Conservation (phyloP, 2,113 vertebrate species). For the Cercocebus atys region DNA sequence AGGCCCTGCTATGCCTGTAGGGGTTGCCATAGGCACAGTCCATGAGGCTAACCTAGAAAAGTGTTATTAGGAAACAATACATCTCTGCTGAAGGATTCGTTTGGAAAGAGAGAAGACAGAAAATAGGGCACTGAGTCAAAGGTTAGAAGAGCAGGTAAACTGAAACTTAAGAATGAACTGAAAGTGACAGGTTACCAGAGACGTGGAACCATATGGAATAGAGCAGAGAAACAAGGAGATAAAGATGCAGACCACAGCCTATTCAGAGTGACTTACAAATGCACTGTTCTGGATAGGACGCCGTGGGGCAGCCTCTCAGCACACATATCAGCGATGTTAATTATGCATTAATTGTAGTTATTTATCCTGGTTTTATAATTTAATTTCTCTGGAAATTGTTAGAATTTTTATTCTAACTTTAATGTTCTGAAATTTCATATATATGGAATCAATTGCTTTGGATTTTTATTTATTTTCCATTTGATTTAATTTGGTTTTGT, state of each 20-base stretch:
- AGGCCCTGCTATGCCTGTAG: background rate
- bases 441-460: background rate
- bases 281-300: accelerated
- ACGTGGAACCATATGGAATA: background rate
- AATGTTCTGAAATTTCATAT: background rate
- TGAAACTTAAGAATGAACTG: background rate
- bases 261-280: too few species aligned
- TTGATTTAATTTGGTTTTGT: background rate
- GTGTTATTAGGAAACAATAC: background rate
- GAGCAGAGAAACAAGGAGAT: background rate
- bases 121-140: background rate
- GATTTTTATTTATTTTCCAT: background rate
- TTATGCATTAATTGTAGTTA: background rate
- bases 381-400: background rate
- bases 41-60: background rate
- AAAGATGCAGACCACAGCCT: background rate
- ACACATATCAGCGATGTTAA: too few species aligned
- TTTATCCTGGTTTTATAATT: background rate
- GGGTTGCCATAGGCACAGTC: background rate
- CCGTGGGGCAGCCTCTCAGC: too few species aligned
- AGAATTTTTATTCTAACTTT: background rate
- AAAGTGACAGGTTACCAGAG: background rate
- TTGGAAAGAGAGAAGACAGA: background rate
- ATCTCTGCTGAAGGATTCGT: background rate
- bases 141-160: background rate